Base-by-base conservation (phyloP, 2,113 vertebrate genomes). In the Triplophysa dalaica region DNA sequence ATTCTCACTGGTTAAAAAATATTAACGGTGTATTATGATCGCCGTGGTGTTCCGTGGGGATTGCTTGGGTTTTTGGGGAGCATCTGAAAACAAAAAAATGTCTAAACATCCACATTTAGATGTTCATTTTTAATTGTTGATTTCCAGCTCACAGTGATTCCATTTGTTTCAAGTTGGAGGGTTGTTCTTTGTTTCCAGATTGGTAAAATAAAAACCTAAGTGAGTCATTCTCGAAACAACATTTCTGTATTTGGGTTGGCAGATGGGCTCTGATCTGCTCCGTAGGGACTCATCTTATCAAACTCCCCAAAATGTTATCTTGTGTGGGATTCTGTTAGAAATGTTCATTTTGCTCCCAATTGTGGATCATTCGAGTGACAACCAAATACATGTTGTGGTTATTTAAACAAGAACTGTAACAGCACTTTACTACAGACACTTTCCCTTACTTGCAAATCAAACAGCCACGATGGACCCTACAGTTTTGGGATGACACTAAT, bases 241-340 rank as follows among this genome's bases (percentile, higher is more conserved):
- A 22, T 13, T 41, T 77, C 50, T 64, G 75, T 73, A 78, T 84
- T 81, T 78, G 63, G 68, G 63, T 52, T 6, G 56, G 26, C 43
- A 73, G 33, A 72, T 72, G 38, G 60, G 22, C 45, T 61, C 66
- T 70, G n/a, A 73, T 33, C 4, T 61, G n/a, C 60, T 73, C 48
- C 52, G 48, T 3, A 52, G 56, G 67, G 41, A 33, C 66, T 62
- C 19, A 10, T 1, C 0, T 4, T 63, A n/a, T 72, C 43, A 38
- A 21, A 72, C 52, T 64, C 14, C 8, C 54, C 17, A 10, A 60
- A 29, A 45, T 38, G 56, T 66, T 33, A n/a, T 79, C 22, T 61
- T 56, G 26, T 60, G 54, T 52, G 43, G 61, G 56, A 24, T 58
- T 61, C 70, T 61, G 70, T 74, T 17, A 10, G 48, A 58, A 74